Base-by-base conservation (phyloP, 2,113 vertebrate species). In the Piprites chloris region DNA sequence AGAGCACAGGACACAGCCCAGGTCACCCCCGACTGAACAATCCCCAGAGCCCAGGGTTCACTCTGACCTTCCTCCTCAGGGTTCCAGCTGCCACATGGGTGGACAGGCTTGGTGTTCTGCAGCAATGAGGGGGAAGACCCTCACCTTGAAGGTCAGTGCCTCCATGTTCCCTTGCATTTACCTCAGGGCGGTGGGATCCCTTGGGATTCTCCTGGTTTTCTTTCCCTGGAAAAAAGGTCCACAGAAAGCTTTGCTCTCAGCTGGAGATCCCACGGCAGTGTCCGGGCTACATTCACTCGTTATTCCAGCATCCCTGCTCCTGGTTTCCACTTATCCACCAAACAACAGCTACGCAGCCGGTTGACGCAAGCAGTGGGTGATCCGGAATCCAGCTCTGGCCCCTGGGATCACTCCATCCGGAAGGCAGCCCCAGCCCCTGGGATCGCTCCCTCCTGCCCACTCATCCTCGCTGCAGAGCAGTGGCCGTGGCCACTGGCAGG, bases 391-490 rank as follows among this genome's bases (percentile, higher is more conserved):
- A 74, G 37, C 33, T 24, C 56, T 14, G 22, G 33, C 21, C 55
- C 32, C 20, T 56, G 55, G 55, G 32, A 35, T 35, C 56, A 35
- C 56, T 58, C 56, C 33, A 56, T 35, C 55, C 55, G 20, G 18
- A 33, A 50, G 63, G 94, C 93, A 91, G 53, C 85, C n/a, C 12
- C 32, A 7, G 78, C 95, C 90, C 94, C 42, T 30, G 96, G 90
- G 92, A 80, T 6, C 1, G 0, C 79, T 90, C 68, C 12, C 0
- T 74, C 20, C 96, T 95, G 92, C 96, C 96, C 53, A 93, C 95
- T 96, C 95, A 74, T 30, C 89, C 89, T 66, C 16, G 1, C 19
- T 66, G 21, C 6, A 0, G 39, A 87, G 77, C 79, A 58, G 39
- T n/a, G 44, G 67, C 81, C 79, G 32, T n/a, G 46, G 68, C 85